Evolutionary conservation across 2,113 vertebrate genomes (phyloP), one percentile per base, ranked within the genome.

Genomic region (Scomber scombrus): DNA sequence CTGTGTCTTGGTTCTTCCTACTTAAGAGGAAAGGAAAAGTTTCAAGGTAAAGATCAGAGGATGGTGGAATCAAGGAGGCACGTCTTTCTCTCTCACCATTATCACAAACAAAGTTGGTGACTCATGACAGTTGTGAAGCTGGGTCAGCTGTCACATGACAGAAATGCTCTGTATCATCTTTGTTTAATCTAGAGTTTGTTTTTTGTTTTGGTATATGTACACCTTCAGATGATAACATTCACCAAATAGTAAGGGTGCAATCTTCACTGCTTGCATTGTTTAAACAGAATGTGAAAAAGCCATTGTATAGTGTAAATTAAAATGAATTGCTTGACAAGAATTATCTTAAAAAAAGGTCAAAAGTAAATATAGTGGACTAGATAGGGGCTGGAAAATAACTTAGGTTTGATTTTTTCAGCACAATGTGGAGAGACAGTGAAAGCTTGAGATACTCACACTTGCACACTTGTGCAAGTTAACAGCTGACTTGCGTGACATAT

Each of bases 81-180:
- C 9, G 1, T 64, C 26, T n/a, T 47, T 19, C 19, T 16, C 18
- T 51, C 10, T 74, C 15, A 19, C 61, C 1, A 0, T 21, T 26
- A 34, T 34, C 11, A 73, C 26, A 51, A 3, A 43, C 57, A 56
- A 50, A 79, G 16, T 71, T 65, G 18, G 55, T 49, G 61, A 62
- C 49, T 68, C 77, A n/a, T 62, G 40, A 58, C 5, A 2, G 51
- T 51, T 40, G 34, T 45, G 6, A 3, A 31, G 65, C 71, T 71
- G 11, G 40, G 69, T 81, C 63, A 51, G 63, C 62, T 79, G 57
- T 79, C 55, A 63, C 9, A 2, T 18, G 23, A 21, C 1, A 11
- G 34, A 60, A 66, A 49, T 58, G 54, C n/a, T 52, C 45, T 51
- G 15, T 51, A 49, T 21, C 26, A 46, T 49, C 46, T 40, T 58